Base-by-base conservation (phyloP, 2,888 invertebrate genomes). In the Odontothrips loti region DNA sequence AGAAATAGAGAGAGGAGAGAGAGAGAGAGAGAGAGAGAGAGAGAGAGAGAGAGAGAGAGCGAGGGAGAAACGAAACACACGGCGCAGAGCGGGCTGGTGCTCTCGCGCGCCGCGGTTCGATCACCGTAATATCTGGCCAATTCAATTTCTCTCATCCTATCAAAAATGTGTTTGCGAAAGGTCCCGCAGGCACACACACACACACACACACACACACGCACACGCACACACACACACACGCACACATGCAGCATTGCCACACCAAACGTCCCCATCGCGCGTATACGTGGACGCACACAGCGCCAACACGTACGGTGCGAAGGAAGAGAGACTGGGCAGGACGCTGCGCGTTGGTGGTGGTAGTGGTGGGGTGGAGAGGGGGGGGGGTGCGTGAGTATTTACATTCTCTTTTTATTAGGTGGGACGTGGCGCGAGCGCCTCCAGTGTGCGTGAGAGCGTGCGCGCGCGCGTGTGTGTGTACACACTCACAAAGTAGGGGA, bases 131-230 rank as follows among this genome's bases (percentile, higher is more conserved):
- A 75, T 75, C 68, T 75, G 23, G 68, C 68, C 68, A 75, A 75
- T 75, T 75, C 68, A 75, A 75, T 75, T 58, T 58, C 68, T 75
- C 68, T 75, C 68, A 75, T 75, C 68, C 68, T 75, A 75, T 75
- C 68, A 75, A 75, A 75, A 75, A 75, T 75, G 68, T 75, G 68
- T 75, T 75, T 75, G 68, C 68, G 27, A 43, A 27, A 75, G 68
- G 27, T 75, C 34, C 34, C 34, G 34, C 34, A n/a, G n/a, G n/a
- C n/a, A n/a, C n/a, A n/a, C n/a, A 43, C 34, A 43, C 34, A 43
- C 34, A 43, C 34, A 43, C 34, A 43, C 34, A 43, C 34, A 43
- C 34, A 43, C 34, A 43, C 34, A 43, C 34, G 6, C 34, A 43
- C n/a, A n/a, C n/a, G n/a, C n/a, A 43, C 34, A 43, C 34, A 43